These are phyloP conservation scores for Eretmochelys imbricata DNA, from an alignment of 2,113 vertebrate genomes.

Conservation along the genomic window DNA sequence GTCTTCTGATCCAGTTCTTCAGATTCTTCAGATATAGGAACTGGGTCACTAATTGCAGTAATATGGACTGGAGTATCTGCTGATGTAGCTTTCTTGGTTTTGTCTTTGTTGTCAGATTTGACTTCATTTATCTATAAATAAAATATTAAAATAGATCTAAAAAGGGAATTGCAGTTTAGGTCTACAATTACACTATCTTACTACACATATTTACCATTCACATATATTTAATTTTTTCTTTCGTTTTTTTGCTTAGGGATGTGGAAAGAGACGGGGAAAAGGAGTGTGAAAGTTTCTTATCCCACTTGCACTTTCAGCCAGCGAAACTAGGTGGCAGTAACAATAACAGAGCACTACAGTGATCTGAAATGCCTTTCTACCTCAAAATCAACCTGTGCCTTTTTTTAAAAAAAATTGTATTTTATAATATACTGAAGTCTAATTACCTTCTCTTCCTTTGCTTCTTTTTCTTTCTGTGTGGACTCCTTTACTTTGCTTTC, in stretches of 20 bases:
- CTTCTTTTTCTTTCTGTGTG: constrained; percentile 87
- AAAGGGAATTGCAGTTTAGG: neutral
- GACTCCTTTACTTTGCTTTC: constrained; percentile 86
- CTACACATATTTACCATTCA: neutral
- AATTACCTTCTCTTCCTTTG: constrained; percentile 84
- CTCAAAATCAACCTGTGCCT: neutral
- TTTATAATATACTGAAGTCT: constrained; percentile 49
- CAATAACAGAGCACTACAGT: neutral
- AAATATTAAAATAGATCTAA: neutral
- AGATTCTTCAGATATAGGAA: constrained; percentile 91
- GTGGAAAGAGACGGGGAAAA: constrained; percentile 3
- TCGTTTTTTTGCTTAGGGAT: neutral
- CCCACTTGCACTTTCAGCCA: neutral
- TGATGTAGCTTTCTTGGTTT: constrained; percentile 82
- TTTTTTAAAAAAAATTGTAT: neutral
- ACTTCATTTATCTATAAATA: constrained; percentile 81
- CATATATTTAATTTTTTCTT: neutral
- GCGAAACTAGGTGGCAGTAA: rapidly evolving
- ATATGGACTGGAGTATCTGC: constrained; percentile 90
- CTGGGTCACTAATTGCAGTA: constrained; percentile 86
- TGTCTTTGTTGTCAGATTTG: constrained; percentile 88
- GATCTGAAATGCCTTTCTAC: neutral
- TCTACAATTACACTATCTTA: neutral
- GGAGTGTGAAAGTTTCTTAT: neutral
- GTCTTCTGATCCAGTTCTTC: constrained; percentile 98